Evolutionary conservation across 2,888 invertebrate species (phyloP).

Genomic region (Drosophila mayaguana): DNA sequence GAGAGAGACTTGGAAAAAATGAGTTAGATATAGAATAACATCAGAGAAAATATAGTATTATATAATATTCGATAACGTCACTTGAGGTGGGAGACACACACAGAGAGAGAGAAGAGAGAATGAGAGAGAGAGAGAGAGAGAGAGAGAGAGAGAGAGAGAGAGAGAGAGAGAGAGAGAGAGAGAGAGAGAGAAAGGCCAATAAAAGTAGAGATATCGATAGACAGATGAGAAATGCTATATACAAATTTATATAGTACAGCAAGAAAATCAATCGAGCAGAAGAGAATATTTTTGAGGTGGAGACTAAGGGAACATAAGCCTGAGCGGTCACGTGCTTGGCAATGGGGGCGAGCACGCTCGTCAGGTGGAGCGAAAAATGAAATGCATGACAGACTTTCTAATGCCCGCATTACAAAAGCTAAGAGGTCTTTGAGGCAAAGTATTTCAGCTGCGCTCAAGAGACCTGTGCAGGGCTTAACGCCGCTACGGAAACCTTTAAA

Average conservation of each 20-base stretch:
- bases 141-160: background rate
- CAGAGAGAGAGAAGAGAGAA: background rate
- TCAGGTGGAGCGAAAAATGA: background rate
- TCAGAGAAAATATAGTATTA: too few species aligned
- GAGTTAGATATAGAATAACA: too few species aligned
- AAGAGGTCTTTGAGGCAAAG: conserved; percentile 37
- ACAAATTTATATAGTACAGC: background rate
- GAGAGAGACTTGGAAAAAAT: too few species aligned
- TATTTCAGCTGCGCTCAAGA: conserved; percentile 28
- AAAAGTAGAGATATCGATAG: too few species aligned
- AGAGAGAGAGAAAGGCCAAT: background rate
- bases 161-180: background rate
- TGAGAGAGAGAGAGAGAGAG: background rate
- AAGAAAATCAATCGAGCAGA: conserved; percentile 13
- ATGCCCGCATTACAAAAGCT: conserved; percentile 25
- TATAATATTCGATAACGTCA: too few species aligned
- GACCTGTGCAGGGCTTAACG: conserved; percentile 12
- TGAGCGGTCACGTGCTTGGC: conserved; percentile 24
- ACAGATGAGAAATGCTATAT: background rate
- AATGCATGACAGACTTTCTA: conserved; percentile 7
- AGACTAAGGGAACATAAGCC: background rate
- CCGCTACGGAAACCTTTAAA: conserved; percentile 20
- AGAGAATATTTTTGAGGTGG: background rate
- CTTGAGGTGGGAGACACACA: background rate
- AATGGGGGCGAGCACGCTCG: too few species aligned